Evolutionary conservation across 2,797 vertebrate genomes (phyloP), one percentile per base, ranked within the genome.

Genomic region (Pogoniulus pusillus): DNA sequence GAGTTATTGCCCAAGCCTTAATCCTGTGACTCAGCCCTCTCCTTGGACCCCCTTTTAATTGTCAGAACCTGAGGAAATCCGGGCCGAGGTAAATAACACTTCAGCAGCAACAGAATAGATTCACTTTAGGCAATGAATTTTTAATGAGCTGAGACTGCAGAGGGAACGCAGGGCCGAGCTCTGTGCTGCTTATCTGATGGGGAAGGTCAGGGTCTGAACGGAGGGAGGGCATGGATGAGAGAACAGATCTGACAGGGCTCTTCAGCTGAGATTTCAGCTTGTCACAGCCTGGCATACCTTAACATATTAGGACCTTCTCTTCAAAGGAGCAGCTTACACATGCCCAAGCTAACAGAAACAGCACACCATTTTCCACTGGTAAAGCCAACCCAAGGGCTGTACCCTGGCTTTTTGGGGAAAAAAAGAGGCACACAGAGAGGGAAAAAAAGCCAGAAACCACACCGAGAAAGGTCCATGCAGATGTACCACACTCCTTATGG

Each of bases 101-200:
- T 94, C 80, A 63, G 88, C 73, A 96, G 97, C 92, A 87, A 95
- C 85, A 97, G 96, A 95, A 95, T 96, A 97, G 97, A 96, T 97
- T 97, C 97, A 96, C 94, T 96, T 96, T 96, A 96, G 95, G 94
- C 94, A 94, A 97, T 98, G 98, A 98, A 98, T 98, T 98, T 98
- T 98, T 98, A 97, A 98, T 98, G 97, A 95, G 95, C 92, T 89
- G 94, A 91, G 93, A 96, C 95, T 97, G 96, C 97, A 82, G 82
- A 91, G 81, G 89, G 89, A 95, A 88, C 23, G 66, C 93, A 93
- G 95, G 96, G 97, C 95, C 94, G 82, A 89, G 95, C 94, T 93
- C 95, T 17, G 92, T 94, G 88, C 96, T 95, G 96, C 95, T 97
- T 96, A 96, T 97, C 97, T 97, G 96, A 96, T 92, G 91, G 96